Percentiles rank a stretch among this genome's conserved stretches.
These are phyloP conservation scores for Ameiurus melas DNA, from an alignment of 2,113 vertebrate genomes.

Conservation along the genomic window DNA sequence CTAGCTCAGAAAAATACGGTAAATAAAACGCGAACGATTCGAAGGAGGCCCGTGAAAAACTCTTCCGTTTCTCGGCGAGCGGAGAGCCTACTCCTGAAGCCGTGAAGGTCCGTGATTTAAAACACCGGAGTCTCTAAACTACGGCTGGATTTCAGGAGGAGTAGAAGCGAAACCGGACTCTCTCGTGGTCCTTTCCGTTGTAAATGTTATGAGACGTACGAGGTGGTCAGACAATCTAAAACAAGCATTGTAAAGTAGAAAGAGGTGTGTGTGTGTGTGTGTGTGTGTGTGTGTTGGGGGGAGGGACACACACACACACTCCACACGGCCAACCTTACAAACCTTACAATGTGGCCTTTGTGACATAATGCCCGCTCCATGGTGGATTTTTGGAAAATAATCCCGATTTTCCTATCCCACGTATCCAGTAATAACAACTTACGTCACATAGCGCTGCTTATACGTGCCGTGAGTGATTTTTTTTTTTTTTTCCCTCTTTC, in stretches of 20 bases:
- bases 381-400: slow-evolving; percentile 75
- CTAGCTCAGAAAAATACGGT: not conserved
- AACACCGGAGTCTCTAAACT: not conserved
- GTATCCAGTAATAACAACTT: slow-evolving; percentile 80
- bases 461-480: slow-evolving; percentile 65
- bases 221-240: slow-evolving; percentile 62
- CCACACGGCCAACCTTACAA: slow-evolving; percentile 61
- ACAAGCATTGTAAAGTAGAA: slow-evolving; percentile 48
- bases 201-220: slow-evolving; percentile 60
- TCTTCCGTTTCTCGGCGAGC: not conserved
- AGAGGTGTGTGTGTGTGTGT: not conserved
- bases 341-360: slow-evolving; percentile 75
- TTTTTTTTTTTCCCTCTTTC: slow-evolving; percentile 53
- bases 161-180: not conserved
- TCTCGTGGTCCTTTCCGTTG: slow-evolving; percentile 53
- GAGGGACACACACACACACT: not conserved
- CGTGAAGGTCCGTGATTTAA: not conserved
- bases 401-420: slow-evolving; percentile 69
- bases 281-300: too few relatives aligned
- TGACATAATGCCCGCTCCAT: slow-evolving; percentile 72
- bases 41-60: not conserved
- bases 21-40: not conserved
- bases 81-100: not conserved
- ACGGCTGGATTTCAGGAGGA: not conserved
- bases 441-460: slow-evolving; percentile 70